phyloP scores from a whole-genome alignment of 2,888 invertebrate species.

The Rhodophaea formosa region DNA sequence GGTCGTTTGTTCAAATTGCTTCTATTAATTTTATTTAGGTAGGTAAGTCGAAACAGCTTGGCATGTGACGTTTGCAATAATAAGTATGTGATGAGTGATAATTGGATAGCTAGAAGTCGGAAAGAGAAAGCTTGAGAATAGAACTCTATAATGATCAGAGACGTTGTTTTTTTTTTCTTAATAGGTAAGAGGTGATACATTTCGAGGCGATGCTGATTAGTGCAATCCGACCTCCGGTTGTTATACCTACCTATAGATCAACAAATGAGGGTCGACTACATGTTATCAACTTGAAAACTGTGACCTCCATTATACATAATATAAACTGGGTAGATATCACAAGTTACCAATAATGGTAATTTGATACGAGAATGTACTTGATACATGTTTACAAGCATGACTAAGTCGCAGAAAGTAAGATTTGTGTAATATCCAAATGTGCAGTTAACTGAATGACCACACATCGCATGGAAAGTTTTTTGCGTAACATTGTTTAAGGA shows the following conservation, averaged over 20 bases:
- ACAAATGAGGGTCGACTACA: conserved; percentile 12
- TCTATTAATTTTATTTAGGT: conserved; percentile 49
- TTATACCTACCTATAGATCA: not conserved
- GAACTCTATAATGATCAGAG: conserved; percentile 37
- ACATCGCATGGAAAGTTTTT: conserved; percentile 1
- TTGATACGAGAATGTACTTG: conserved; percentile 10
- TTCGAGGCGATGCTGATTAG: not conserved
- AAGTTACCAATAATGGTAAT: conserved; percentile 15
- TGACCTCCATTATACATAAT: conserved; percentile 14
- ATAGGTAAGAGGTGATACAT: conserved; percentile 22
- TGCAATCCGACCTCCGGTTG: conserved; percentile 9
- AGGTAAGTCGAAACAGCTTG: conserved; percentile 40
- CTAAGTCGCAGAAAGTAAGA: conserved; percentile 4
- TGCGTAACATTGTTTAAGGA: conserved; percentile 3
- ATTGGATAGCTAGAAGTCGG: conserved; percentile 36
- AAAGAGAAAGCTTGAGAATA: conserved; percentile 58
- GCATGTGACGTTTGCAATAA: conserved; percentile 31
- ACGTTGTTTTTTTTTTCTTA: conserved; percentile 31
- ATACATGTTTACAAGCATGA: conserved; percentile 1
- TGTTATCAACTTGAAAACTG: conserved; percentile 13
- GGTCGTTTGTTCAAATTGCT: conserved; percentile 60
- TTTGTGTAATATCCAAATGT: not conserved
- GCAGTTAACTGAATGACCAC: conserved; percentile 4
- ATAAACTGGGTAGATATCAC: conserved; percentile 6
- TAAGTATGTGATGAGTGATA: conserved; percentile 26